Evolutionary conservation across 2,888 invertebrate species (phyloP).

Genomic region (Agonum fuliginosum): DNA sequence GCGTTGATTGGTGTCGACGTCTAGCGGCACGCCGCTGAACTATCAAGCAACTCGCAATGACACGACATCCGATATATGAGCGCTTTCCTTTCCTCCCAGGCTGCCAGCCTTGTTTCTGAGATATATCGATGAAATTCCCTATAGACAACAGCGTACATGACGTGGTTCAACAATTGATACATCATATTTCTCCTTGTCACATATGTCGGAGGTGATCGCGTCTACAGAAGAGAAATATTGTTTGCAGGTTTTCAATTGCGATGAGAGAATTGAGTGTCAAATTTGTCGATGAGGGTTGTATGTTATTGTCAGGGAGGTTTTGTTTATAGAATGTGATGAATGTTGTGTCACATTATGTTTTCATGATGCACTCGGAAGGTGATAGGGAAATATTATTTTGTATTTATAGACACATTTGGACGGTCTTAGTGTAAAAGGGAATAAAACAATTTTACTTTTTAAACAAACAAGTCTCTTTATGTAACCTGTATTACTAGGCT

Average conservation of each 20-base stretch:
- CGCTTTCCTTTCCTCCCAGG: neutral
- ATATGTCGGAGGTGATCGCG: neutral
- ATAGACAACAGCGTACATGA: conserved; percentile 58
- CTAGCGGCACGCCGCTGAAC: conserved; percentile 44
- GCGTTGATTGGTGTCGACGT: conserved; percentile 52
- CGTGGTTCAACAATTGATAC: conserved; percentile 53
- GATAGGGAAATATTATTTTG: too few species aligned
- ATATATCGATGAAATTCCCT: conserved; percentile 61
- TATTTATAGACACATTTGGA: too few species aligned
- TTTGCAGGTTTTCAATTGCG: conserved; percentile 14
- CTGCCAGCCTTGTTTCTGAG: conserved; percentile 21
- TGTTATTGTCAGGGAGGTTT: neutral
- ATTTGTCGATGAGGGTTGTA: conserved; percentile 6
- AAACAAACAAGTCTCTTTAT: too few species aligned
- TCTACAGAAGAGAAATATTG: conserved; percentile 23
- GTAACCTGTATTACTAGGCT: too few species aligned
- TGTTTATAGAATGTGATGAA: neutral
- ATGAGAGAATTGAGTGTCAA: conserved; percentile 17
- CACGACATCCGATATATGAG: conserved; percentile 56
- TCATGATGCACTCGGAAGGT: too few species aligned
- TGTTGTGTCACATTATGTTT: too few species aligned
- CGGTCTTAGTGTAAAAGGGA: too few species aligned
- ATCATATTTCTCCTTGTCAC: conserved; percentile 40
- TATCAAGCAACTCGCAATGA: conserved; percentile 53
- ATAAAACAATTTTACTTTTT: too few species aligned